A percentile compares a stretch with the other conserved stretches of the same genome.
These are phyloP conservation scores for Eupithecia abbreviata DNA, from an alignment of 2,888 invertebrate genomes.

Conservation along the genomic window DNA sequence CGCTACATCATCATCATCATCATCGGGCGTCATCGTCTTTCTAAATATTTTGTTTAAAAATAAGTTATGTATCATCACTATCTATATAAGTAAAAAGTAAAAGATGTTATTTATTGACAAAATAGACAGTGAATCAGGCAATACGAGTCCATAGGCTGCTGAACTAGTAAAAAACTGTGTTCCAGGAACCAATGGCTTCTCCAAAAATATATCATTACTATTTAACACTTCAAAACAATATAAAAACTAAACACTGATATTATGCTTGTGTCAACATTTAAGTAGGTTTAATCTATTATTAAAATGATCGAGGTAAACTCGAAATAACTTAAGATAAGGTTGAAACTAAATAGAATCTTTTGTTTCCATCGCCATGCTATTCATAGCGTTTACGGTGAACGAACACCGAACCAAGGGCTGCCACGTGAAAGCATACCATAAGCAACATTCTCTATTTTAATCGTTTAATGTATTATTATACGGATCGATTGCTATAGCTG, in stretches of 20 bases:
- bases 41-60: too few relatives aligned
- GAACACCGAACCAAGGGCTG: background rate
- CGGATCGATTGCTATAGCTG: background rate
- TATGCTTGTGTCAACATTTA: background rate
- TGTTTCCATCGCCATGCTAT: background rate
- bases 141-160: too few relatives aligned
- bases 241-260: too few relatives aligned
- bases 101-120: too few relatives aligned
- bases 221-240: background rate
- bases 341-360: background rate
- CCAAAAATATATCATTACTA: background rate
- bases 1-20: too few relatives aligned
- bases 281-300: background rate
- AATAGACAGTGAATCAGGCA: too few relatives aligned
- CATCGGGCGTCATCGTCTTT: too few relatives aligned
- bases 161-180: too few relatives aligned
- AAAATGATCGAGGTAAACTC: background rate
- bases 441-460: background rate
- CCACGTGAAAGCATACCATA: background rate
- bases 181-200: too few relatives aligned
- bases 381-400: background rate
- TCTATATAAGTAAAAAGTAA: too few relatives aligned
- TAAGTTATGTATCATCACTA: too few relatives aligned
- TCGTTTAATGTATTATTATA: too few relatives aligned
- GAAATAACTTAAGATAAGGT: background rate